Percentiles rank a stretch among this genome's conserved stretches.
Evolutionary conservation across 2,113 vertebrate genomes (phyloP).

Genomic region (Penelope pileata): DNA sequence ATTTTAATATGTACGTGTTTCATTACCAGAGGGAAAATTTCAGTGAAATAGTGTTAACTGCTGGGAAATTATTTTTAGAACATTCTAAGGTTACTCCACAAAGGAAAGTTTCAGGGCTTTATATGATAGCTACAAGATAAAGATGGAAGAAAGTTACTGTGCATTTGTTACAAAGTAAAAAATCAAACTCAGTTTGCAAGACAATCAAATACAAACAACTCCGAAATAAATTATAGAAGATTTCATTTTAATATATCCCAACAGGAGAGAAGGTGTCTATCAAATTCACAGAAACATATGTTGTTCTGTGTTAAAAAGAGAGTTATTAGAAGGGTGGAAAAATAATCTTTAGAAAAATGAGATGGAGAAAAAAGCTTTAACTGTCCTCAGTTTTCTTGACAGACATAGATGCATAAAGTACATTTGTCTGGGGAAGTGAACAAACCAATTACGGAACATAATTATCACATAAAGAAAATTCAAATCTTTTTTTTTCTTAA

Average conservation of each 20-base stretch:
- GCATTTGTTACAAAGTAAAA: neutral
- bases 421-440: neutral
- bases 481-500: accelerated
- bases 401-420: neutral
- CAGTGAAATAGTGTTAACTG: neutral
- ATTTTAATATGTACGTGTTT: neutral
- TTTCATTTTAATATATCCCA: neutral
- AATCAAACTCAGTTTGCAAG: neutral
- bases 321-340: neutral
- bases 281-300: neutral
- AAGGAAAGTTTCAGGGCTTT: neutral
- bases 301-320: neutral
- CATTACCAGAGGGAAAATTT: neutral
- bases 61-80: neutral
- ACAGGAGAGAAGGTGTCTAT: neutral
- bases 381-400: neutral
- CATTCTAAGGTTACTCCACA: neutral
- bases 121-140: neutral
- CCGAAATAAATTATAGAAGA: neutral
- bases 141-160: neutral
- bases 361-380: neutral
- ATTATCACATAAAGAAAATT: neutral
- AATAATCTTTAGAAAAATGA: neutral
- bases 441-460: neutral
- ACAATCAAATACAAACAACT: neutral